Percentiles rank a stretch among this genome's conserved stretches.
These are phyloP conservation scores for Drosophila kanekoi DNA, from an alignment of 2,888 invertebrate species.

Conservation along the genomic window DNA sequence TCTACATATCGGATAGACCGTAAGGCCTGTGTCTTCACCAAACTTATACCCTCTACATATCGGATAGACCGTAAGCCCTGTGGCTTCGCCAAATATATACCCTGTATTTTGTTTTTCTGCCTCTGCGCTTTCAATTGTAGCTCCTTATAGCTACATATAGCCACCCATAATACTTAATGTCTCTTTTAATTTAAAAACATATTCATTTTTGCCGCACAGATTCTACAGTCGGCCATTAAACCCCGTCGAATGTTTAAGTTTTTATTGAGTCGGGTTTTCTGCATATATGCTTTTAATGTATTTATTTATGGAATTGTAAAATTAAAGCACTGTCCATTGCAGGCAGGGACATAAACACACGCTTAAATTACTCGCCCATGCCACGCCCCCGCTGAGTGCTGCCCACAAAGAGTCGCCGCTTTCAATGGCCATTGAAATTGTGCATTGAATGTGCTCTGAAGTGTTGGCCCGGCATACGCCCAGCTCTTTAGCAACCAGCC, in stretches of 20 bases:
- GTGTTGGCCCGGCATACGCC: constrained; percentile 6
- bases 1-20: not conserved
- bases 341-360: constrained; percentile 17
- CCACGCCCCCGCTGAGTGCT: not conserved
- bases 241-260: not conserved
- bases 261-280: constrained; percentile 9
- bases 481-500: constrained; percentile 21
- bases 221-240: not conserved
- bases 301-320: constrained; percentile 47
- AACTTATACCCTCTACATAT: not conserved
- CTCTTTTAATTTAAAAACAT: no score
- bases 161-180: no score
- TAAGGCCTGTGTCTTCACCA: no score
- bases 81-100: no score
- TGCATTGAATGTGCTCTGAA: constrained; percentile 58
- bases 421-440: constrained; percentile 57
- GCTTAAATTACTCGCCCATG: constrained; percentile 12
- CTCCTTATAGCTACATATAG: no score
- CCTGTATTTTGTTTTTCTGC: not conserved
- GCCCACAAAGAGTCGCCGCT: constrained; percentile 27
- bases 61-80: no score
- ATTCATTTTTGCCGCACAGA: no score
- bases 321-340: constrained; percentile 25
- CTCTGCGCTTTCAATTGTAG: not conserved
- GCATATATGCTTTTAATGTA: constrained; percentile 38